Percentiles rank a stretch among this genome's conserved stretches.
Evolutionary conservation across 2,113 vertebrate genomes (phyloP).

Genomic region (Collichthys lucidus): DNA sequence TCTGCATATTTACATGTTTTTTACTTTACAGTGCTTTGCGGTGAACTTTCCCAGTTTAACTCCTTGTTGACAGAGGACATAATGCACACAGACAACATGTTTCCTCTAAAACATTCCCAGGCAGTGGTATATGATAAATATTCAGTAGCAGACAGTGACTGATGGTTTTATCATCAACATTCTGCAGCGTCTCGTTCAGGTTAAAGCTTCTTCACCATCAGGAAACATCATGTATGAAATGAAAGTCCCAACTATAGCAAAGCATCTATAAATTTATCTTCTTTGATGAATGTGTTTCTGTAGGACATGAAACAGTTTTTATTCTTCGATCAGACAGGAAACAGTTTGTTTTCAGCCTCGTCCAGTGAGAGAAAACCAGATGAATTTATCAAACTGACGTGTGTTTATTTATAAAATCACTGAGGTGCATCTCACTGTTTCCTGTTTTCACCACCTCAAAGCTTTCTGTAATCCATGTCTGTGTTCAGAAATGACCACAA

Average conservation of each 20-base stretch:
- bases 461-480: neutral
- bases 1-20: too few relatives aligned
- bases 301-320: neutral
- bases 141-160: neutral
- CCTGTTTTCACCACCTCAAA: neutral
- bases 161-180: neutral
- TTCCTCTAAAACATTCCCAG: too few relatives aligned
- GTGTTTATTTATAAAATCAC: neutral
- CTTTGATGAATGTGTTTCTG: neutral
- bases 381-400: slow-evolving; percentile 41
- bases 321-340: neutral
- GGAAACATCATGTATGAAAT: neutral
- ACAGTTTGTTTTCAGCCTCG: neutral
- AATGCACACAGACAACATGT: too few relatives aligned
- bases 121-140: neutral
- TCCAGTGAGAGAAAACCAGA: neutral
- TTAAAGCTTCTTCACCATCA: neutral
- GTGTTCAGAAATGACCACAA: too few relatives aligned
- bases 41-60: too few relatives aligned
- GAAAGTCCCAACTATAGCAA: neutral
- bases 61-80: too few relatives aligned
- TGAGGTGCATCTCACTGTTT: slow-evolving; percentile 11
- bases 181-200: neutral
- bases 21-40: too few relatives aligned
- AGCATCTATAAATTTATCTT: neutral